These are phyloP conservation scores for Drosophila takahashii DNA, from an alignment of 1,140 invertebrate species.

Conservation along the genomic window DNA sequence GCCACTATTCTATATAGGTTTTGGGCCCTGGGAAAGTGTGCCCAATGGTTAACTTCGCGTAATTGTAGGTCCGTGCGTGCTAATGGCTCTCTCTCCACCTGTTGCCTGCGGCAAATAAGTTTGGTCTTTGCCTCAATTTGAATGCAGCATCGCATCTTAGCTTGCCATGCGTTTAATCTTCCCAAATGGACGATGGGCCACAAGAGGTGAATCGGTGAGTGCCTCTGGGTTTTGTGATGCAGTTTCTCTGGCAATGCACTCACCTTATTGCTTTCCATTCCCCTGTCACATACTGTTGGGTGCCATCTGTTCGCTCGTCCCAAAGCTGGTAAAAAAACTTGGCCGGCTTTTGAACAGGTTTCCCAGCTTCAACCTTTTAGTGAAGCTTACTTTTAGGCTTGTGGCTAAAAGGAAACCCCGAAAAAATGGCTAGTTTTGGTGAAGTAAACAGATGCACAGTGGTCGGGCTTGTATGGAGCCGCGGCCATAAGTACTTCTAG, in stretches of 20 bases:
- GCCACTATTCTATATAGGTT: conserved; percentile 69
- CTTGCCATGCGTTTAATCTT: conserved; percentile 16
- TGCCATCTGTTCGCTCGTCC: neutral
- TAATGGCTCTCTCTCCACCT: conserved; percentile 47
- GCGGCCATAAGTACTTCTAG: too few relatives aligned
- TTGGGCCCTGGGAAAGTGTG: conserved; percentile 61
- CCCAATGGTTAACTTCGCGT: conserved; percentile 58
- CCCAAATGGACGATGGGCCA: neutral
- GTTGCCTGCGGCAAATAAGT: conserved; percentile 18
- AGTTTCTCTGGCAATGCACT: conserved; percentile 14
- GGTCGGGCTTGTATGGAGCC: too few relatives aligned
- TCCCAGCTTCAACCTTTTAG: neutral
- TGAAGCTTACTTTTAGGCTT: conserved; percentile 48
- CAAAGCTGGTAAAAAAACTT: conserved; percentile 5
- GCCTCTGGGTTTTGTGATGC: neutral
- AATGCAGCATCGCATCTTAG: neutral
- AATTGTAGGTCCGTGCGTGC: conserved; percentile 62
- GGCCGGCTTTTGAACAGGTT: conserved; percentile 48
- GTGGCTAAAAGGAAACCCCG: neutral
- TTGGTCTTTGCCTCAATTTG: conserved; percentile 26
- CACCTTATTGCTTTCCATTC: conserved; percentile 9
- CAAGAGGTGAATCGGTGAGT: conserved; percentile 1
- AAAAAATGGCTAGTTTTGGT: neutral
- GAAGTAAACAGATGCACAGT: too few relatives aligned
- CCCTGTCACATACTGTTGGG: conserved; percentile 28